A percentile compares a stretch with the other conserved stretches of the same genome.
Evolutionary conservation across 2,797 vertebrate species (phyloP).

Genomic region (Smutsia gigantea): DNA sequence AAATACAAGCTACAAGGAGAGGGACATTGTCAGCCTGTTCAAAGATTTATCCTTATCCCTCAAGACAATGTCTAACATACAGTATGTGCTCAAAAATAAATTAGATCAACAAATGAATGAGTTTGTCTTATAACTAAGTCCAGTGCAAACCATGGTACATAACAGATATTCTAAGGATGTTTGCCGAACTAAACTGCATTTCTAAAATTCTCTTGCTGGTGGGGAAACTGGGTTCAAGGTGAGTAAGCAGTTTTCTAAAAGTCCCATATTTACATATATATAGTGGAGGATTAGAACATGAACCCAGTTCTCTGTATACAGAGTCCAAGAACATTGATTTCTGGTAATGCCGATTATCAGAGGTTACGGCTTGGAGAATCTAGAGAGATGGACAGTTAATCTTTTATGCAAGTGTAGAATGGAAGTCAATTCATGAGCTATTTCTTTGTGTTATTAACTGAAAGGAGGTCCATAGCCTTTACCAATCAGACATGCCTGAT

Average conservation of each 20-base stretch:
- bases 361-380: background rate
- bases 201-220: background rate
- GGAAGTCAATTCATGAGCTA: background rate
- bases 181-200: background rate
- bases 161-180: background rate
- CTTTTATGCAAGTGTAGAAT: background rate
- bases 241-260: background rate
- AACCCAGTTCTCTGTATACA: background rate
- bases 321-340: background rate
- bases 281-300: background rate
- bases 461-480: background rate
- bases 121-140: background rate
- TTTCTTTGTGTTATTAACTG: background rate
- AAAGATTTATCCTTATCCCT: background rate
- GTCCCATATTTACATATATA: background rate
- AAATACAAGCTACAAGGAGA: background rate
- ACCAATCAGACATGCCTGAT: background rate
- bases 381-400: background rate
- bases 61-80: background rate
- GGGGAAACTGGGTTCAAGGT: background rate
- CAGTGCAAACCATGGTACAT: background rate
- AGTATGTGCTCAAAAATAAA: constrained; percentile 10
- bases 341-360: background rate
- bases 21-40: background rate
- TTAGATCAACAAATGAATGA: background rate